Base-by-base conservation (phyloP, 2,113 vertebrate genomes). In the Microtus ochrogaster region DNA sequence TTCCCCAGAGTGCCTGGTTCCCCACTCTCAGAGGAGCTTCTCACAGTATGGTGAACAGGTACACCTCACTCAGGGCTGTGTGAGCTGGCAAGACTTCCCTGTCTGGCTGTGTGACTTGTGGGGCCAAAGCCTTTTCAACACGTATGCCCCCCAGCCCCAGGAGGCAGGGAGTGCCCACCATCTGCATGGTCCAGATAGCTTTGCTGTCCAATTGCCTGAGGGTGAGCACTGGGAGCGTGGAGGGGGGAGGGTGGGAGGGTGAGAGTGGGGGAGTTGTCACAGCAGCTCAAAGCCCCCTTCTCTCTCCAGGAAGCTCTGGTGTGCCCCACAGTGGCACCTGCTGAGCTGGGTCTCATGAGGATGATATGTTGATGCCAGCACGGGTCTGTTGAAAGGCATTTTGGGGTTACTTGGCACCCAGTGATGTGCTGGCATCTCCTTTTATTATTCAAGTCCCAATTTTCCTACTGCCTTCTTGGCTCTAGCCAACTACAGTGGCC, bases 131-230 rank as follows among this genome's bases (percentile, higher is more conserved):
- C 36, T 72, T 11, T 44, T 52, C 65, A 21, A 4, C 4, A 30
- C 1, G 6, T 22, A 10, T 8, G 16, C 28, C 16, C 13, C 16
- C 65, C 30, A 14, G 33, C n/a, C 12, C 3, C 0, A 24, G 28
- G 28, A 5, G 2, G n/a, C 36, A 66, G 0, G 0, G n/a, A 6
- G 19, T 21, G 10, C 9, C 52, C 70, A 41, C 2, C 22, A 1
- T n/a, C 68, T 28, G 4, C 7, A 28, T 1, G 33, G 47, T 47
- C 33, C 66, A 55, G 49, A 28, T 2, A 2, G 4, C 82, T 47
- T 65, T 44, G 39, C 63, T 66, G 52, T 24, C 41, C 28, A 85
- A 19, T 47, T 47, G 3, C 17, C 28, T 85, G 16, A 2, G 4
- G 41, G 2, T 85, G 63, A 66, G 61, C 63, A 22, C 3, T 17